phyloP scores from a whole-genome alignment of 2,797 vertebrate genomes.

The Danio jaintianensis region DNA sequence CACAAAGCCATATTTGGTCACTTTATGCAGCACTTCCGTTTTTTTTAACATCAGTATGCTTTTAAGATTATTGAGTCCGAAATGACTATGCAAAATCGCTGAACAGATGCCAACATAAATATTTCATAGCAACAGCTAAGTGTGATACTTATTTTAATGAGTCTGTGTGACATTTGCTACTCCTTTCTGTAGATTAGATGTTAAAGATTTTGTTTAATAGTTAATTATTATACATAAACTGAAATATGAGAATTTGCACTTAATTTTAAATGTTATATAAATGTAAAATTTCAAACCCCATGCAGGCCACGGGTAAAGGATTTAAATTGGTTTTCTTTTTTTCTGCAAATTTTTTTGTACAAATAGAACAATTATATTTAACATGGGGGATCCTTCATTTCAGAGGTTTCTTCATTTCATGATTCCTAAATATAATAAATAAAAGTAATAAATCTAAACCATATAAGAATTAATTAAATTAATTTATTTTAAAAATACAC shows the following conservation, averaged over 20 bases:
- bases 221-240: background rate
- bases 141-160: background rate
- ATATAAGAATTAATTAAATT: background rate
- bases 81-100: background rate
- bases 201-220: background rate
- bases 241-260: background rate
- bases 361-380: background rate
- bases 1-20: constrained; percentile 10
- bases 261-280: background rate
- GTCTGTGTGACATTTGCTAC: background rate
- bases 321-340: no score
- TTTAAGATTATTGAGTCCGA: background rate
- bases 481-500: no score
- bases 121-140: background rate
- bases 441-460: background rate
- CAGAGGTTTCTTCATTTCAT: no score
- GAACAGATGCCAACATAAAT: background rate
- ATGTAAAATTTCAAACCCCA: background rate
- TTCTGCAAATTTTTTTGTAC: no score
- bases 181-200: background rate
- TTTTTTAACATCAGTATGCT: constrained; percentile 8
- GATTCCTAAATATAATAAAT: background rate
- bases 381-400: background rate
- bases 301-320: background rate
- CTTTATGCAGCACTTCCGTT: constrained; percentile 18